These are phyloP conservation scores for Ruditapes philippinarum DNA, from an alignment of 1,140 invertebrate genomes.

Conservation along the genomic window DNA sequence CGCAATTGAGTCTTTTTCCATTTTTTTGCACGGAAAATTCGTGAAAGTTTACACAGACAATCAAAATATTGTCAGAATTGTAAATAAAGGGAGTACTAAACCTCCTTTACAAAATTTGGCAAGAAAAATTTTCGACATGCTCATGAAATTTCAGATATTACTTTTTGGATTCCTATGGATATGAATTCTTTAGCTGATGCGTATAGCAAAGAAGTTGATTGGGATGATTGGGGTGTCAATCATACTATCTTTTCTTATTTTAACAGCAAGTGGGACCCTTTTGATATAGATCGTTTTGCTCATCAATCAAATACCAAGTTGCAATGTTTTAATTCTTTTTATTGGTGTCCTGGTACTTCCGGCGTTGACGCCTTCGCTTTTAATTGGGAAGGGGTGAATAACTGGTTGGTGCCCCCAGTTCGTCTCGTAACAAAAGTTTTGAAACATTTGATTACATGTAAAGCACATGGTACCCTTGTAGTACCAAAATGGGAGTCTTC, in stretches of 20 bases:
- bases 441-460: neutral
- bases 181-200: too few relatives aligned
- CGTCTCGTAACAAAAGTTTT: neutral
- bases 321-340: conserved; percentile 38
- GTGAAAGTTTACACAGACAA: neutral
- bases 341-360: conserved; percentile 18
- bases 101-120: neutral
- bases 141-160: neutral
- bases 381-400: neutral
- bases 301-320: conserved; percentile 21
- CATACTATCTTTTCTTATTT: neutral
- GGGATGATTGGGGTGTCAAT: conserved; percentile 15
- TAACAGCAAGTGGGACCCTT: conserved; percentile 26
- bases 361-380: conserved; percentile 24
- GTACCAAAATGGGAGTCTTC: conserved; percentile 26
- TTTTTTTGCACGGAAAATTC: neutral
- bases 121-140: neutral
- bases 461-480: conserved; percentile 31
- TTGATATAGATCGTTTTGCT: conserved; percentile 23
- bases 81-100: conserved; percentile 10
- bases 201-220: neutral
- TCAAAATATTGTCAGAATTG: neutral
- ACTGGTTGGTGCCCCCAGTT: conserved; percentile 37
- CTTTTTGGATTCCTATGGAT: conserved; percentile 32
- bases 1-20: neutral